A percentile compares a stretch with the other conserved stretches of the same genome.
phyloP scores from a whole-genome alignment of 1,140 invertebrate species.

The Bombus confusus region DNA sequence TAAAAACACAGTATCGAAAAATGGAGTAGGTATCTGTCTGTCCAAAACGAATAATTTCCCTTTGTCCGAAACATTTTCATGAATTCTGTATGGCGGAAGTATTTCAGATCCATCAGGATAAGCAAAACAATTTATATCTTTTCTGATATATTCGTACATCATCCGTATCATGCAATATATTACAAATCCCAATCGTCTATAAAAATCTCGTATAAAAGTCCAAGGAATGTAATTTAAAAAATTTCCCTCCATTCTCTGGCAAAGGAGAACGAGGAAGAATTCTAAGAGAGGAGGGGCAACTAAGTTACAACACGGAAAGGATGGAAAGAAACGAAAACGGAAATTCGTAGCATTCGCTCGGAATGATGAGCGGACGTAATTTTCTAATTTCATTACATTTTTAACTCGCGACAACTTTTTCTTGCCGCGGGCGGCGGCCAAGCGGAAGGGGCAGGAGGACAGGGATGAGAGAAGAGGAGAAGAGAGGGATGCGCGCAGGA shows the following conservation, averaged over 20 bases:
- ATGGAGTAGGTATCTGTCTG: not conserved
- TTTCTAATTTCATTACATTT: constrained; percentile 72
- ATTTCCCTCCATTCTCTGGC: not conserved
- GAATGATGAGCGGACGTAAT: constrained; percentile 61
- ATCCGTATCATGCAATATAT: not conserved
- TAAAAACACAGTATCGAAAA: not conserved
- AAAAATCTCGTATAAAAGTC: not conserved
- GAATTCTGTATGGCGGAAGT: not conserved
- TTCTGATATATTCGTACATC: not conserved
- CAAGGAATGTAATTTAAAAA: not conserved
- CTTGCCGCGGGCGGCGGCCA: constrained; percentile 33
- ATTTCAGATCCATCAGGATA: constrained; percentile 1
- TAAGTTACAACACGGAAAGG: constrained; percentile 5
- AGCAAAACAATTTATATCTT: constrained; percentile 12
- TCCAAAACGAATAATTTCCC: not conserved
- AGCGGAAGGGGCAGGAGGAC: too few relatives aligned
- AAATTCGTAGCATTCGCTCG: constrained; percentile 57
- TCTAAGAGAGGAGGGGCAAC: not conserved
- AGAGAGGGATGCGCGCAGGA: constrained; percentile 31
- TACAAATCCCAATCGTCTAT: not conserved
- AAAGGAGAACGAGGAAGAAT: not conserved
- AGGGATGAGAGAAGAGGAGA: not conserved
- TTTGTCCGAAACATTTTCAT: not conserved
- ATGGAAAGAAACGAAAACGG: constrained; percentile 44
- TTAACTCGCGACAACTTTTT: constrained; percentile 72